phyloP scores from a whole-genome alignment of 1,140 invertebrate species.

The Myzus persicae region DNA sequence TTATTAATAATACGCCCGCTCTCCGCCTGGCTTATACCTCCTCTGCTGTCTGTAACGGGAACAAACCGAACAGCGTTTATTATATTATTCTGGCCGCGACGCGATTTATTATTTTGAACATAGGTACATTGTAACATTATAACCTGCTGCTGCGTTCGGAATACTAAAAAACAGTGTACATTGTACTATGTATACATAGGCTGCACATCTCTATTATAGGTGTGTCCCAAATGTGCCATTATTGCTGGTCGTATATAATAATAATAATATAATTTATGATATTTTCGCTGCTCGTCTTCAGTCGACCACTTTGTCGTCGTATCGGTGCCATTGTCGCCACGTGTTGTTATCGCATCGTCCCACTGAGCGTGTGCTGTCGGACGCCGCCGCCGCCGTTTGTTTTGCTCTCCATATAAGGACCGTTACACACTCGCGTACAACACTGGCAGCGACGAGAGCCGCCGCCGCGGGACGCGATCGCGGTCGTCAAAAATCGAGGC shows the following conservation, averaged over 20 bases:
- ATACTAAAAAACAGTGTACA: conserved; percentile 40
- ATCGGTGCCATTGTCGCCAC: not conserved
- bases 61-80: not conserved
- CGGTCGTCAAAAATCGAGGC: not conserved
- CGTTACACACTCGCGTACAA: not conserved
- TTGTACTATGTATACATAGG: not conserved
- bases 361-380: not conserved
- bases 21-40: not conserved
- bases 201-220: not conserved
- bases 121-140: not conserved
- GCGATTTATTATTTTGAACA: not conserved
- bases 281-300: not conserved
- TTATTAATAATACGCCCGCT: no score
- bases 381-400: not conserved
- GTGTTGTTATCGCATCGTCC: not conserved
- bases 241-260: not conserved
- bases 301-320: not conserved
- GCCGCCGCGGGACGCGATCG: not conserved
- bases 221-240: conserved; percentile 28
- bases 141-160: conserved; percentile 14
- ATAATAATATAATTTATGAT: not conserved
- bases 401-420: conserved; percentile 14
- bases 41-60: not conserved
- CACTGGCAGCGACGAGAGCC: not conserved
- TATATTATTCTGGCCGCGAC: not conserved